Base-by-base conservation (phyloP, 2,113 vertebrate species). In the Psettodes erumei region DNA sequence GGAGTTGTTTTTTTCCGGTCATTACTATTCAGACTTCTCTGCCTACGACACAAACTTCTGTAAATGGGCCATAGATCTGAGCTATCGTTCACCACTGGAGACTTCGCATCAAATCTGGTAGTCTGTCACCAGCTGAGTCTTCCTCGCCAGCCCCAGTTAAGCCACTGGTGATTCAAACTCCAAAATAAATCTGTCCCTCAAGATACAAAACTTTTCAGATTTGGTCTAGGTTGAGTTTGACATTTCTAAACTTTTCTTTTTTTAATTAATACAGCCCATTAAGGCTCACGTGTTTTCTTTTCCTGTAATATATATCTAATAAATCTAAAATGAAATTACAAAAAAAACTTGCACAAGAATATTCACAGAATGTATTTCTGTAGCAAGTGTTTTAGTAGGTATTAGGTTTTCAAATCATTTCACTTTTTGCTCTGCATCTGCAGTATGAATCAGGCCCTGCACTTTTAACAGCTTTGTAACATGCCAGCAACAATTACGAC, bases 31-130 rank as follows among this genome's bases (percentile, higher is more conserved):
- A 90, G 86, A 89, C 71, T 74, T 89, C 82, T 88, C 88, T 80
- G 86, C 91, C 86, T 87, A 82, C 93, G 88, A 94, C 89, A 91
- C 87, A 82, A 89, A 92, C 92, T 94, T 95, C 91, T 91, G 91
- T 91, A 94, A 94, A 94, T 94, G 93, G 94, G 94, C 91, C 94
- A 90, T 77, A 92, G 93, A 95, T 95, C 94, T 94, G 90, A 94
- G 94, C 85, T 76, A 77, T 81, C 90, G 68, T 65, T 89, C 82
- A 88, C 88, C 92, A 87, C 93, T 84, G 80, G 94, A 94, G 93
- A 94, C 56, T 88, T 92, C 83, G 68, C 91, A 93, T 94, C 91
- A 94, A 92, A 91, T 90, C 85, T 88, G 90, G 86, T 90, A n/a
- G 77, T 88, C 91, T 85, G 90, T 93, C 93, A 92, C 86, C 76